Base-by-base conservation (phyloP, 2,888 invertebrate genomes). In the Bombylius major region DNA sequence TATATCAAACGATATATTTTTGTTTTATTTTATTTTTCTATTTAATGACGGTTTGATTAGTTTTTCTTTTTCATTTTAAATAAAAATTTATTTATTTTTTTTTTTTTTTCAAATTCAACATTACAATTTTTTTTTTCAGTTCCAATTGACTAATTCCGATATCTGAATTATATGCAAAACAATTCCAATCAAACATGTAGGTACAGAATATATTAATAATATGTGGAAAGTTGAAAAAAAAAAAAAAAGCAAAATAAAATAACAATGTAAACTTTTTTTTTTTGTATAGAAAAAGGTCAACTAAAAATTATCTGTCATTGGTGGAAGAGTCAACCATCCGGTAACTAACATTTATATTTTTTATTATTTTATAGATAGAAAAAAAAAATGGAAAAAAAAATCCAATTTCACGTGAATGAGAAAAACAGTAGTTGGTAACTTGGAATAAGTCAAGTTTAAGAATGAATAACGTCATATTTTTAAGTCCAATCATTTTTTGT, bases 161-260 rank as follows among this genome's bases (percentile, higher is more conserved):
- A 55, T 55, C 55, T 50, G 50, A 55, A 55, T 55, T 46, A 50
- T 55, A 55, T 55, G 55, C 55, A 55, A 55, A 55, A 46, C 14
- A 51, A 55, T 55, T 55, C 50, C 14, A 33, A 55, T 55, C 55
- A 50, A 55, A 55, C 36, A 45, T 55, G 50, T 47, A 42, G 39
- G 39, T 42, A 42, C 8, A 7, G 8, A 7, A 7, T 7, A 7
- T 36, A 36, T 36, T 11, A 42, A 11, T 42, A 42, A 11, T 11
- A 42, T 42, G 39, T 7, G 39, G 12, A 11, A 42, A 42, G 36
- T 8, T 42, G 11, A 42, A 11, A 42, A 42, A 8, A 42, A 6
- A 39, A 11, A 11, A 42, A 42, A 11, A 42, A 3, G 8, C 36
- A 36, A 36, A 6, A 6, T 36, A 36, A 9, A 36, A 9, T 8